Evolutionary conservation across 2,888 invertebrate genomes (phyloP), one percentile per base, ranked within the genome.

Genomic region (Drosophila mulleri): DNA sequence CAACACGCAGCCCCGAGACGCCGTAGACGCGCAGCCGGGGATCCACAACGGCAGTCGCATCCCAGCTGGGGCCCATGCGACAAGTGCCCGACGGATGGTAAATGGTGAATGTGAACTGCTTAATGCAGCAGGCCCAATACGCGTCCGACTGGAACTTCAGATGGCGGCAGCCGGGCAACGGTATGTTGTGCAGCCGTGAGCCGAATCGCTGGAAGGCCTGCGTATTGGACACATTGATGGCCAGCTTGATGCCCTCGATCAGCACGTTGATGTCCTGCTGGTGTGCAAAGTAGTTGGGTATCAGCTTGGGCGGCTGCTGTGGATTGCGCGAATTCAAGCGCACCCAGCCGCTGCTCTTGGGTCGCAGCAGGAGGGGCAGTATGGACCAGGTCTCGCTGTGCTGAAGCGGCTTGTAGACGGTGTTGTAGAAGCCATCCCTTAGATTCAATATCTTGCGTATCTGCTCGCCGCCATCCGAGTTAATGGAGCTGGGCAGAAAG

Each of bases 221-320:
- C 0, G 97, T 96, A 66, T 95, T 95, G 0, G 97, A 97, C 20
- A 98, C 94, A 67, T 96, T 95, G 91, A 97, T 94, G 0, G 97
- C 97, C 67, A 98, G 95, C 83, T 96, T 95, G n/a, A 97, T 97
- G 1, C 97, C 98, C 91, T 97, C 97, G 0, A 96, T 96, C 2
- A 98, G 92, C 0, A 96, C 95, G 78, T 95, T 94, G 16, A 98
- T 94, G 86, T 99, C 98, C 88, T 96, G 95, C 75, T 95, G 95
- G 81, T 97, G 96, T 0, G 97, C 95, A 90, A 99, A 96, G 91
- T 99, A 99, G 92, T 98, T 98, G 0, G 98, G 98, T 91, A 97
- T 96, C 62, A 99, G 96, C 16, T 96, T 95, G 0, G 98, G 98
- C 72, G 96, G 95, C 1, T 96, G 95, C 75, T 95, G 94, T 0